Conservation (phyloP, 2,888 invertebrate genomes). For the Gymnosoma rotundatum region DNA sequence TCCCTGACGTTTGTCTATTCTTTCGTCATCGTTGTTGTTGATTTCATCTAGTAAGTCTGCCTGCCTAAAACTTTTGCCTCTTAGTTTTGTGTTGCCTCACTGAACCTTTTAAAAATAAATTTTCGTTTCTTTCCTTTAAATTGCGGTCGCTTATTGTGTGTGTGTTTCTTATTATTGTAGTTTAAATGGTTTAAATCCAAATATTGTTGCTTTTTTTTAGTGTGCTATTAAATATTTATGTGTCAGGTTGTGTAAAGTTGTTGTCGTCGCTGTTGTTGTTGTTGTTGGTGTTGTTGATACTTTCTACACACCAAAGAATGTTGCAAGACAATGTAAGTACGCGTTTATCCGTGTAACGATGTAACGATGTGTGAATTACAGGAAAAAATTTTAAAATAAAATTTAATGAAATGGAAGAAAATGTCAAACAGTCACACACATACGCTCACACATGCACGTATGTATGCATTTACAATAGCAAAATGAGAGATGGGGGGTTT, state of each 20-base stretch:
- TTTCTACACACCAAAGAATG: constrained; percentile 46
- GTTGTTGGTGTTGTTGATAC: constrained; percentile 26
- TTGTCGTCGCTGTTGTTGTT: constrained; percentile 33
- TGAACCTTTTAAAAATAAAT: not conserved
- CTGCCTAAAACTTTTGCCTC: constrained; percentile 31
- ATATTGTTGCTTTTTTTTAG: constrained; percentile 16
- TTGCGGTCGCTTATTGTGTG: constrained; percentile 17
- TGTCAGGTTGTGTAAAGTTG: constrained; percentile 39
- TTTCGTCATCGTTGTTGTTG: constrained; percentile 25
- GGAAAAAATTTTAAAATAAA: constrained; percentile 68
- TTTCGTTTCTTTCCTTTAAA: constrained; percentile 26
- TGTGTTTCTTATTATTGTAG: constrained; percentile 30
- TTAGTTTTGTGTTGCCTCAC: constrained; percentile 11
- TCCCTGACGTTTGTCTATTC: constrained; percentile 40
- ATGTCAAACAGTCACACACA: constrained; percentile 39
- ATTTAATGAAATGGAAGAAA: constrained; percentile 70
- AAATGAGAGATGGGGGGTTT: too few species aligned
- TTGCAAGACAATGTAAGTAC: constrained; percentile 61
- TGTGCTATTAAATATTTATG: constrained; percentile 46
- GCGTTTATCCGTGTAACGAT: constrained; percentile 70
- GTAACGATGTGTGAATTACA: constrained; percentile 71
- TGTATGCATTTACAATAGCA: not conserved
- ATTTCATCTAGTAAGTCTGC: not conserved
- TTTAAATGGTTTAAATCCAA: constrained; percentile 46
- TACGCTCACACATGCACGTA: not conserved